phyloP scores from a whole-genome alignment of 2,888 invertebrate species.

The Erebia palarica region DNA sequence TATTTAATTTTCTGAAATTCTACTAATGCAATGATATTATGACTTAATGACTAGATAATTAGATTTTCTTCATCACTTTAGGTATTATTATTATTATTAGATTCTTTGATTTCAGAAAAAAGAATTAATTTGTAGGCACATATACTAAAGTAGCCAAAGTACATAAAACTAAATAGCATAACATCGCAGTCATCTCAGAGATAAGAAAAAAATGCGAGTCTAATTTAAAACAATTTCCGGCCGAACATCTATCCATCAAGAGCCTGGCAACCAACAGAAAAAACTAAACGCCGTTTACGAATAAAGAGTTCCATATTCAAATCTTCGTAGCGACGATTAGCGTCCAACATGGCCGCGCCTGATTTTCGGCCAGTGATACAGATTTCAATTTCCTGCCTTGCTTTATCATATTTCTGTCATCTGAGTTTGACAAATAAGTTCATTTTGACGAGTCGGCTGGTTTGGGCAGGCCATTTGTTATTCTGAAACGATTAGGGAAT shows the following conservation, averaged over 20 bases:
- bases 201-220: conserved; percentile 36
- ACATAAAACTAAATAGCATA: conserved; percentile 3
- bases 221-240: conserved; percentile 57
- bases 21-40: too few relatives aligned
- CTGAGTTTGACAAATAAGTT: conserved; percentile 81
- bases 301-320: conserved; percentile 76
- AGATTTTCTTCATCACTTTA: too few relatives aligned
- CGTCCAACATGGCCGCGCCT: conserved; percentile 70
- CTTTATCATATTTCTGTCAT: conserved; percentile 70
- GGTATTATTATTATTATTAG: too few relatives aligned
- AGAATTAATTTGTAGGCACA: background rate
- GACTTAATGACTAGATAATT: too few relatives aligned
- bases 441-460: conserved; percentile 72
- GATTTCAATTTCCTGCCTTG: conserved; percentile 80
- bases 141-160: background rate
- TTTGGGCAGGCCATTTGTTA: conserved; percentile 33
- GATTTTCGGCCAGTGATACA: conserved; percentile 79
- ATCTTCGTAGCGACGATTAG: conserved; percentile 70
- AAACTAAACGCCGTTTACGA: conserved; percentile 59
- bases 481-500: conserved; percentile 29
- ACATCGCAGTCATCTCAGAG: conserved; percentile 10
- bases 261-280: conserved; percentile 47
- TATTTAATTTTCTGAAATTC: too few relatives aligned
- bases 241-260: conserved; percentile 58
- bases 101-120: too few relatives aligned